phyloP scores from a whole-genome alignment of 2,888 invertebrate genomes.

The Melanostoma mellinum region DNA sequence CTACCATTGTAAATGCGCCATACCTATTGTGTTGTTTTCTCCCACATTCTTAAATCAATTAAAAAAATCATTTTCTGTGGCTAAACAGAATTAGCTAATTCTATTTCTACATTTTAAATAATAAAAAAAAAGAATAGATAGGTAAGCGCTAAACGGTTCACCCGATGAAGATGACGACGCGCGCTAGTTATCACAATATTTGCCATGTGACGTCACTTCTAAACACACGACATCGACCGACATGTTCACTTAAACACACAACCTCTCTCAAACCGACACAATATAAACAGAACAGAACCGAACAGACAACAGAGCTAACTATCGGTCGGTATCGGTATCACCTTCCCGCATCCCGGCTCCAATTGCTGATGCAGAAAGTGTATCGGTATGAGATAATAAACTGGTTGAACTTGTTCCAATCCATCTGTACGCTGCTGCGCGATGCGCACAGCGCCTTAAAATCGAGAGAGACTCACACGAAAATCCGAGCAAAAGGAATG shows the following conservation, averaged over 20 bases:
- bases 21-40: conserved; percentile 19
- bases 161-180: conserved; percentile 32
- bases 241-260: conserved; percentile 25
- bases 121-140: not conserved
- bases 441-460: conserved; percentile 17
- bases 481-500: conserved; percentile 3
- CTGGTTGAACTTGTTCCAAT: conserved; percentile 68
- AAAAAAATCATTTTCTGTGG: too few relatives aligned
- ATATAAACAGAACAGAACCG: not conserved
- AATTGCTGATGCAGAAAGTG: conserved; percentile 57
- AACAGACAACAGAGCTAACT: not conserved
- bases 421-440: conserved; percentile 9
- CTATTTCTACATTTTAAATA: not conserved
- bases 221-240: conserved; percentile 10
- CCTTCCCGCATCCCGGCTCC: conserved; percentile 10
- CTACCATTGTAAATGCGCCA: conserved; percentile 14
- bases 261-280: conserved; percentile 1
- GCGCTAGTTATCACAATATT: conserved; percentile 59
- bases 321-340: conserved; percentile 30
- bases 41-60: not conserved
- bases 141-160: conserved; percentile 3
- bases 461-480: conserved; percentile 10
- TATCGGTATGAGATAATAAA: conserved; percentile 71
- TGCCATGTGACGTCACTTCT: conserved; percentile 52
- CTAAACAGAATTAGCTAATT: conserved; percentile 8